phyloP scores from a whole-genome alignment of 37 sponge, comb jelly and placozoan species.

The Mnemiopsis leidyi region DNA sequence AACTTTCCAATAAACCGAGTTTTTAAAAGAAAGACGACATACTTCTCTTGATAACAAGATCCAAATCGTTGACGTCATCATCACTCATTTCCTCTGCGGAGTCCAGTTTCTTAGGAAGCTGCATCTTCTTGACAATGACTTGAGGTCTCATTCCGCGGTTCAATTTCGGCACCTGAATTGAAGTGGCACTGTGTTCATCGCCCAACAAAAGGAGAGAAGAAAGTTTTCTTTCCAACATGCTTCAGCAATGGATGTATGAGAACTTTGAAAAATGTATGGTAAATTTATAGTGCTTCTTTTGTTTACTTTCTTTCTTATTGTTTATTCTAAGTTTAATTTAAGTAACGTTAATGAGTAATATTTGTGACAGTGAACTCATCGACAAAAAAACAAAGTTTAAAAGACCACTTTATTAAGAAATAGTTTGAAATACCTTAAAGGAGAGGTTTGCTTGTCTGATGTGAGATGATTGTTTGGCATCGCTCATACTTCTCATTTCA shows the following conservation, averaged over 20 bases:
- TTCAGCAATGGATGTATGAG: no score
- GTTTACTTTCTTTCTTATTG: no score
- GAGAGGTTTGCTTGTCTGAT: slow-evolving; percentile 51
- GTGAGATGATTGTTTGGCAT: slow-evolving; percentile 54
- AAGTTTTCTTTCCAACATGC: no score
- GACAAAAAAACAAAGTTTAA: not conserved
- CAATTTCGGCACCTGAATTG: slow-evolving; percentile 31
- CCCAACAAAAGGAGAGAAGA: not conserved
- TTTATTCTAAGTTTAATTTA: no score
- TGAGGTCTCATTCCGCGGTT: slow-evolving; percentile 52
- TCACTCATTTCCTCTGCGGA: not conserved
- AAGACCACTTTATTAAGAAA: not conserved
- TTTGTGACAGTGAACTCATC: not conserved
- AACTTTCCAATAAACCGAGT: no score
- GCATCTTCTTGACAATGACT: slow-evolving; percentile 60
- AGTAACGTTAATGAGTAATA: no score
- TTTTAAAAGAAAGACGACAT: not conserved
- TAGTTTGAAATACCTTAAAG: slow-evolving; percentile 15
- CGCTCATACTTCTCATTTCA: slow-evolving; percentile 62
- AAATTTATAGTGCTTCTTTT: no score
- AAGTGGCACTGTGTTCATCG: not conserved
- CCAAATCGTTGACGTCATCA: slow-evolving; percentile 18
- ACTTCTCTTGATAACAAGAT: slow-evolving; percentile 31
- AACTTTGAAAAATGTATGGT: no score
- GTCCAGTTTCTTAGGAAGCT: not conserved